phyloP scores from a whole-genome alignment of 1,140 invertebrate species.

The Lasioglossum albipes region DNA sequence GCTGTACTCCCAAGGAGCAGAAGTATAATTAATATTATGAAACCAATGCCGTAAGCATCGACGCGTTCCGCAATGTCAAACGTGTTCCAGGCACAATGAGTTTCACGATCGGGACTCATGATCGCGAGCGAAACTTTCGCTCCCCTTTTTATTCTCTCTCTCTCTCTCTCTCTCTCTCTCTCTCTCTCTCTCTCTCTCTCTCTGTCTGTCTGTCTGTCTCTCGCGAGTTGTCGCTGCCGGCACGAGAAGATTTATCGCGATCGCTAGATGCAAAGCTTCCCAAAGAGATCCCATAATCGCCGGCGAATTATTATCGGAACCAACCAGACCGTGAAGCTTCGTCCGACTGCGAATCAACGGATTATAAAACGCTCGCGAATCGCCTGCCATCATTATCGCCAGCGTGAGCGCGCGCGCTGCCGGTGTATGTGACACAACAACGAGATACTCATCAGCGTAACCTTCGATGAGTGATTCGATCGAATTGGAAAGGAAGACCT shows the following conservation, averaged over 20 bases:
- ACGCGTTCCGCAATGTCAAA: conserved; percentile 60
- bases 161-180: no score
- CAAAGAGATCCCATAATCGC: no score
- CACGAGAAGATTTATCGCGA: background rate
- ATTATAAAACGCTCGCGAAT: background rate
- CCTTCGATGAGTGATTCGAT: conserved; percentile 68
- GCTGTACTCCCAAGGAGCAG: conserved; percentile 45
- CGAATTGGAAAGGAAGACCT: conserved; percentile 77
- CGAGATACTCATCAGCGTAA: conserved; percentile 46
- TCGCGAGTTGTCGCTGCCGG: background rate
- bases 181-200: no score
- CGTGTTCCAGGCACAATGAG: conserved; percentile 40
- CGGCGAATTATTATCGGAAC: no score
- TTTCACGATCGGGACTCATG: conserved; percentile 30
- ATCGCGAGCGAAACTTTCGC: conserved; percentile 16
- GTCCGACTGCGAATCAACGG: no score
- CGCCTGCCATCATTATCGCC: conserved; percentile 17
- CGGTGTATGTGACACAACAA: conserved; percentile 1
- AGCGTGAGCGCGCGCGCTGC: no score
- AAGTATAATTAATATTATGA: conserved; percentile 62
- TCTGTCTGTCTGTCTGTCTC: no score
- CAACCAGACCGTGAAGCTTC: no score
- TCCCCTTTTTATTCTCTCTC: conserved; percentile 1
- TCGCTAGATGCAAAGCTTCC: no score
- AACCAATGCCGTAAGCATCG: conserved; percentile 53